These are phyloP conservation scores for Bombus balteatus DNA, from an alignment of 1,140 invertebrate species.

Conservation along the genomic window DNA sequence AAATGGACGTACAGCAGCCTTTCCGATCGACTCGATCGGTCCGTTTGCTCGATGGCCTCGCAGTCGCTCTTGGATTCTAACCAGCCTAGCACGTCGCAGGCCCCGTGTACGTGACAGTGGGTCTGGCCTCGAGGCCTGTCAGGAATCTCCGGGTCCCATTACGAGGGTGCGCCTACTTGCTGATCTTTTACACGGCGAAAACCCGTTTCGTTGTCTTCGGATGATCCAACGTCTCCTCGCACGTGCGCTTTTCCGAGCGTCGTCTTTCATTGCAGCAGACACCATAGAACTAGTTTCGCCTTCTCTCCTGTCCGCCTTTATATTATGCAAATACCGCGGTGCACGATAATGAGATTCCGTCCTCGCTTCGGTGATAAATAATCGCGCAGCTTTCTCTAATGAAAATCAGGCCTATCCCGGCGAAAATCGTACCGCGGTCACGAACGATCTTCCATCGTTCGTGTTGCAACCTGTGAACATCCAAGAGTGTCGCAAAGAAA, in stretches of 20 bases:
- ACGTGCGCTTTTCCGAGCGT: conserved; percentile 41
- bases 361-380: conserved; percentile 36
- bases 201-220: conserved; percentile 62
- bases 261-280: conserved; percentile 25
- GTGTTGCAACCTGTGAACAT: no score
- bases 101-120: conserved; percentile 61
- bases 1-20: conserved; percentile 31
- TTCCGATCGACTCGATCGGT: conserved; percentile 41
- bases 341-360: conserved; percentile 38
- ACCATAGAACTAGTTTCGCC: conserved; percentile 27
- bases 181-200: conserved; percentile 66
- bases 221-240: conserved; percentile 9
- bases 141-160: conserved; percentile 67
- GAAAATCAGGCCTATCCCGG: not conserved
- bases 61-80: conserved; percentile 54
- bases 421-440: not conserved
- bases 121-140: conserved; percentile 63
- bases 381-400: conserved; percentile 36
- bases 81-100: conserved; percentile 62
- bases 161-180: conserved; percentile 70
- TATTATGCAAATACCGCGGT: conserved; percentile 38
- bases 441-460: no score
- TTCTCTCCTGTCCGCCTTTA: conserved; percentile 22
- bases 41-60: conserved; percentile 30
- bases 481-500: no score